These are phyloP conservation scores for Bombus difficillimus DNA, from an alignment of 1,140 invertebrate species.

Conservation along the genomic window DNA sequence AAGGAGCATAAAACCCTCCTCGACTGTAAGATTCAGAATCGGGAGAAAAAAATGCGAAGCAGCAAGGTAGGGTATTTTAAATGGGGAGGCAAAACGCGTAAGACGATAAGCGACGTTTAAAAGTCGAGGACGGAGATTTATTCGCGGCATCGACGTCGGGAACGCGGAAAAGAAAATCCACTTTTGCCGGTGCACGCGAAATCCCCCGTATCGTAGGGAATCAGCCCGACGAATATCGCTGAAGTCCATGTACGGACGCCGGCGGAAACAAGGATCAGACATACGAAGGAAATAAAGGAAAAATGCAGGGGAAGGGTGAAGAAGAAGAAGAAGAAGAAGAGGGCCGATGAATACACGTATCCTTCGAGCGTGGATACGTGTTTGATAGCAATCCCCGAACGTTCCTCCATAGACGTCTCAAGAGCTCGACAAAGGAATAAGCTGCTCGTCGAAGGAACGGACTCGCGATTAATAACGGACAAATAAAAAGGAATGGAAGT, in stretches of 20 bases:
- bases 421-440: slow-evolving; percentile 41
- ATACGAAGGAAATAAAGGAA: slow-evolving; percentile 57
- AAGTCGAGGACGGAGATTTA: slow-evolving; percentile 46
- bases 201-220: slow-evolving; percentile 19
- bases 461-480: slow-evolving; percentile 46
- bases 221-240: slow-evolving; percentile 26
- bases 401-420: slow-evolving; percentile 31
- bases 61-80: background rate
- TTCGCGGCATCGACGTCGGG: slow-evolving; percentile 25
- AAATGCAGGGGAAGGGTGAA: background rate
- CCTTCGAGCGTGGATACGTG: slow-evolving; percentile 11
- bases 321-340: background rate
- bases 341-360: slow-evolving; percentile 21
- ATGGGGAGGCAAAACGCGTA: background rate
- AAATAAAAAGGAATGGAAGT: slow-evolving; percentile 5
- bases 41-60: background rate
- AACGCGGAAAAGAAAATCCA: slow-evolving; percentile 33
- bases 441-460: background rate
- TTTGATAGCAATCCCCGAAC: slow-evolving; percentile 39
- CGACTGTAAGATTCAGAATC: background rate
- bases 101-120: slow-evolving; percentile 49
- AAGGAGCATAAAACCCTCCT: background rate
- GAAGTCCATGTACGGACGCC: slow-evolving; percentile 44
- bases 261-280: slow-evolving; percentile 61
- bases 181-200: slow-evolving; percentile 23